Conservation (phyloP, 1,140 invertebrate genomes). For the Mizuhopecten yessoensis region DNA sequence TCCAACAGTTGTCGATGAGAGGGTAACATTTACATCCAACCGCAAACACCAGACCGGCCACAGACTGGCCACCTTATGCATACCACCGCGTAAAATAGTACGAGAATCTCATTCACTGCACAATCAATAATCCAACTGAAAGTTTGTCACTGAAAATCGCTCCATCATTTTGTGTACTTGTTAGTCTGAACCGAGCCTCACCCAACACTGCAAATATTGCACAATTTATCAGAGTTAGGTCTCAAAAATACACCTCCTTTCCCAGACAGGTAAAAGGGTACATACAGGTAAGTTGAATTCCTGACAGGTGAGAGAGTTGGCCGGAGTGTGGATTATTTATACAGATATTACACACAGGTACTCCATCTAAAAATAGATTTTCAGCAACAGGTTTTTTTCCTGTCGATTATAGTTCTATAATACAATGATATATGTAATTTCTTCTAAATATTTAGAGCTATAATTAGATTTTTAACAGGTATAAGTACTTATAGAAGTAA, state of each 20-base stretch:
- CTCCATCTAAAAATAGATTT: constrained; percentile 3
- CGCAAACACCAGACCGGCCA: background rate
- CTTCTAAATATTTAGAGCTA: background rate
- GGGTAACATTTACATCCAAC: too few species aligned
- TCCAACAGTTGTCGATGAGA: too few species aligned
- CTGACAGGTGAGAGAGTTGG: background rate
- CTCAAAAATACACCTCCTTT: background rate
- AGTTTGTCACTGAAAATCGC: background rate
- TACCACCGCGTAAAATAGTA: background rate
- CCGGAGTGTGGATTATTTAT: background rate
- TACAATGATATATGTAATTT: background rate
- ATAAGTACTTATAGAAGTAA: too few species aligned
- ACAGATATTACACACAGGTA: background rate
- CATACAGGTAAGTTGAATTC: background rate
- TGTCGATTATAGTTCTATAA: background rate
- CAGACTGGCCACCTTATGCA: background rate
- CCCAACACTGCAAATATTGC: background rate
- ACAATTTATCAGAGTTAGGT: background rate
- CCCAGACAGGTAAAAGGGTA: constrained; percentile 7
- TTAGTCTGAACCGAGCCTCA: background rate
- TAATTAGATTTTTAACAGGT: background rate
- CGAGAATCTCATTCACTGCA: background rate
- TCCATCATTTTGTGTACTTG: background rate
- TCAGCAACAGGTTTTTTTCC: background rate
- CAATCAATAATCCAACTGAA: background rate